phyloP scores from a whole-genome alignment of 2,888 invertebrate genomes.

The Lasioglossum marginatum region DNA sequence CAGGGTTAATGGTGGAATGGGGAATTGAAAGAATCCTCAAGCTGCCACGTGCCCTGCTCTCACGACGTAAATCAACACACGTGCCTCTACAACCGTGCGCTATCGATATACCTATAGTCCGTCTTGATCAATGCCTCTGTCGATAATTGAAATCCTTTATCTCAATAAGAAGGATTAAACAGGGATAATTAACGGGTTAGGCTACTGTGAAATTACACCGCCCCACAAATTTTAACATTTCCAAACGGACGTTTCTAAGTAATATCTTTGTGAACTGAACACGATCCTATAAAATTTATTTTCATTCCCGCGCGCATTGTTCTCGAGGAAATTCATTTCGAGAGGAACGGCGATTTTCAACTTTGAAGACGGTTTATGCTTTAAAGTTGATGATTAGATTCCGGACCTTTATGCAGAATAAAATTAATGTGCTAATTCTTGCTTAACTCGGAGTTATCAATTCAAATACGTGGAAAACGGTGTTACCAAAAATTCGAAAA shows the following conservation, averaged over 20 bases:
- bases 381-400: no score
- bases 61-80: conserved; percentile 70
- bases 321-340: not conserved
- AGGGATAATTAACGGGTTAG: not conserved
- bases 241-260: not conserved
- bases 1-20: conserved; percentile 31
- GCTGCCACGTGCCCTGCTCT: conserved; percentile 65
- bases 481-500: not conserved
- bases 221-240: not conserved
- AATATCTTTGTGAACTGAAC: not conserved
- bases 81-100: conserved; percentile 46
- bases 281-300: not conserved
- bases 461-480: not conserved
- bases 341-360: no score
- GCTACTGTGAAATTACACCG: not conserved
- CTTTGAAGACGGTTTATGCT: no score
- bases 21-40: conserved; percentile 53
- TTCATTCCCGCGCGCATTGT: not conserved
- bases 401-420: no score
- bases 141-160: conserved; percentile 17
- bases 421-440: not conserved
- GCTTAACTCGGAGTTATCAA: not conserved
- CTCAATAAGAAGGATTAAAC: not conserved
- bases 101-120: not conserved
- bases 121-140: conserved; percentile 2